These are phyloP conservation scores for Parus major DNA, from an alignment of 2,113 vertebrate genomes.

Conservation along the genomic window DNA sequence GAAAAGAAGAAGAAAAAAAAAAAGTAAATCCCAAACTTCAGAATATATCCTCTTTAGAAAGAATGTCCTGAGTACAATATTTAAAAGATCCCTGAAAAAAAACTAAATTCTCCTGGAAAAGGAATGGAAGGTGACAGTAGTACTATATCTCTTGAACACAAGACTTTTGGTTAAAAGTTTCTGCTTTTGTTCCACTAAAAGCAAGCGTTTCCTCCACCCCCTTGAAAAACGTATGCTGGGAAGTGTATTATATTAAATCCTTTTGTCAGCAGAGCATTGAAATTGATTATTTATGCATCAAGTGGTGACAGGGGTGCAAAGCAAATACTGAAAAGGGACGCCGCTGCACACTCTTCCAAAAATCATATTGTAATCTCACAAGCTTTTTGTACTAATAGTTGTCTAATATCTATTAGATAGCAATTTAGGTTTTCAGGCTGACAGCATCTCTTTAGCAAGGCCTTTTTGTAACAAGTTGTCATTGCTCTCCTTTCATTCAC, in stretches of 20 bases:
- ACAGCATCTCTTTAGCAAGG: neutral
- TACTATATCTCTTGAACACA: fast-evolving
- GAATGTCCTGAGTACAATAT: neutral
- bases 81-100: neutral
- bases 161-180: neutral
- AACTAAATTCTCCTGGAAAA: neutral
- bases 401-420: neutral
- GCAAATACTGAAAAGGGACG: neutral
- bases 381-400: neutral
- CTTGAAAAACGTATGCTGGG: neutral
- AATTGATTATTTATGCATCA: constrained; percentile 25
- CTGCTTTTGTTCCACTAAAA: neutral
- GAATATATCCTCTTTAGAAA: neutral
- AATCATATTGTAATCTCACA: neutral
- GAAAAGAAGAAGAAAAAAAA: too few species aligned
- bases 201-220: neutral
- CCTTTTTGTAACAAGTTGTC: neutral
- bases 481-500: constrained; percentile 35
- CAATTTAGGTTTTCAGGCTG: neutral
- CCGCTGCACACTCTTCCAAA: neutral
- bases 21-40: neutral
- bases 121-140: neutral
- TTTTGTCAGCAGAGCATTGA: constrained; percentile 12
- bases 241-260: neutral
- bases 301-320: neutral